phyloP scores from a whole-genome alignment of 2,888 invertebrate species.

The Ophion slaviceki region DNA sequence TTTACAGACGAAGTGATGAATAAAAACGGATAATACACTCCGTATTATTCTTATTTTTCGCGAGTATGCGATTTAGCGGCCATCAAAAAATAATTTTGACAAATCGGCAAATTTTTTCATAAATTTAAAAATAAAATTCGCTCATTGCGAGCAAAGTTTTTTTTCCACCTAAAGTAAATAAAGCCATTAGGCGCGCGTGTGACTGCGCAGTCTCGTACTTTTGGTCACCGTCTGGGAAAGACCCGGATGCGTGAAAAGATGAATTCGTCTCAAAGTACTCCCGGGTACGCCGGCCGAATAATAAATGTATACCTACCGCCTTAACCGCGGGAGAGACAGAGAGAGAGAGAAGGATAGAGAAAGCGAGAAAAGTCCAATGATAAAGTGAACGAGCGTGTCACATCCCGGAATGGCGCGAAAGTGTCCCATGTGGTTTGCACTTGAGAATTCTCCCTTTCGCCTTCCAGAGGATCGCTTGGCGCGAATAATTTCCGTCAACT shows the following conservation, averaged over 20 bases:
- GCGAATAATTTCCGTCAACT: constrained; percentile 53
- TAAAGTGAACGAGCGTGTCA: constrained; percentile 54
- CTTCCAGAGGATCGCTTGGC: constrained; percentile 28
- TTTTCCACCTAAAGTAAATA: constrained; percentile 5
- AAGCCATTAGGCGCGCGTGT: constrained; percentile 37
- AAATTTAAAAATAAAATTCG: constrained; percentile 15
- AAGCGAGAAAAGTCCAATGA: constrained; percentile 28
- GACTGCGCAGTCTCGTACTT: constrained; percentile 8
- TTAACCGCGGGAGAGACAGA: not conserved
- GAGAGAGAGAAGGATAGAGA: constrained; percentile 4
- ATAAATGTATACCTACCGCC: constrained; percentile 43
- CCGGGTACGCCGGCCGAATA: constrained; percentile 49
- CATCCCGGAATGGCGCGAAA: constrained; percentile 23
- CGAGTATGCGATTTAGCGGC: no score
- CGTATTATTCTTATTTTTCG: no score
- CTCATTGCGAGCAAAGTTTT: not conserved
- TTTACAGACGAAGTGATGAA: no score
- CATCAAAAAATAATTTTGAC: not conserved
- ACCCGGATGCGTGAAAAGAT: constrained; percentile 35
- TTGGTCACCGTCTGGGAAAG: constrained; percentile 5
- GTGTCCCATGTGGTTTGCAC: constrained; percentile 33
- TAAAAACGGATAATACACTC: no score
- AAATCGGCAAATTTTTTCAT: not conserved
- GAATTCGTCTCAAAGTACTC: constrained; percentile 43
- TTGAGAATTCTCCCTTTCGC: constrained; percentile 23